Conservation (phyloP, 2,888 invertebrate genomes). For the Sesia apiformis region DNA sequence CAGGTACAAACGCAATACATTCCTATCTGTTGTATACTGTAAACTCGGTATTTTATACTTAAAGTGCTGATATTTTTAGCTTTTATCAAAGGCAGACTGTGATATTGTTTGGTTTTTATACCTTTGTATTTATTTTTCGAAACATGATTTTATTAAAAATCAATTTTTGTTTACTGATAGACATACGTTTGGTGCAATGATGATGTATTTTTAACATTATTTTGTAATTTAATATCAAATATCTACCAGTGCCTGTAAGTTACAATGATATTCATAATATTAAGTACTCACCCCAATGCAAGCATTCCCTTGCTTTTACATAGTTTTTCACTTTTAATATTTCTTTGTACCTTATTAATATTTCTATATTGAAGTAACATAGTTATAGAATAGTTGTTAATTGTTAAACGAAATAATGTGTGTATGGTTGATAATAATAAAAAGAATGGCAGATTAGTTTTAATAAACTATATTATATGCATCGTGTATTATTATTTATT, state of each 20-base stretch:
- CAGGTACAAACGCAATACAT: slow-evolving; percentile 19
- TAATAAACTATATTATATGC: slow-evolving; percentile 30
- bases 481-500: slow-evolving; percentile 1
- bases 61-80: background rate
- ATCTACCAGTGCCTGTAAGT: slow-evolving; percentile 67
- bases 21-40: background rate
- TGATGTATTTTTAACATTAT: slow-evolving; percentile 8
- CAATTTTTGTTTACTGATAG: slow-evolving; percentile 5
- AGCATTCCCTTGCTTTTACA: slow-evolving; percentile 36
- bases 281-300: slow-evolving; percentile 15
- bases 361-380: slow-evolving; percentile 10
- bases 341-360: slow-evolving; percentile 21
- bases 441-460: slow-evolving; percentile 17
- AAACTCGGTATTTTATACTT: background rate
- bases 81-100: background rate
- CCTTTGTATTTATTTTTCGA: slow-evolving; percentile 15
- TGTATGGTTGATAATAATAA: slow-evolving; percentile 19
- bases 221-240: slow-evolving; percentile 19
- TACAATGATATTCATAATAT: slow-evolving; percentile 59
- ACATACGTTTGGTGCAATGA: slow-evolving; percentile 14
- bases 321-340: slow-evolving; percentile 23
- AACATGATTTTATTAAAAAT: slow-evolving; percentile 5
- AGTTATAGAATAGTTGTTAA: slow-evolving; percentile 22
- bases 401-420: slow-evolving; percentile 14
- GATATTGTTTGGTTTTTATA: slow-evolving; percentile 14